Evolutionary conservation across 1,140 invertebrate species (phyloP).

Genomic region (Mactra quadrangularis): DNA sequence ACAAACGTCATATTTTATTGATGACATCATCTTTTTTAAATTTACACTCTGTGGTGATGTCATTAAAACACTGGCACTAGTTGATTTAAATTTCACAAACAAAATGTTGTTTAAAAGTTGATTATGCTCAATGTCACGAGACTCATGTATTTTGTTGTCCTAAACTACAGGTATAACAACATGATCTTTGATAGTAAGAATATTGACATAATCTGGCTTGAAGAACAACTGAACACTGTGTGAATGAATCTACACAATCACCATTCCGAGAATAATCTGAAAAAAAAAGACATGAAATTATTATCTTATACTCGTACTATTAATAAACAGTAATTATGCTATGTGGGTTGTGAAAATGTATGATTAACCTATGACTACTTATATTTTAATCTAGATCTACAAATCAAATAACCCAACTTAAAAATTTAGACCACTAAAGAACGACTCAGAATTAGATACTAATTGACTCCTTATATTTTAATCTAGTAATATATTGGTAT

Average conservation of each 20-base stretch:
- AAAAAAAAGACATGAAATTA: background rate
- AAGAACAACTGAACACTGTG: constrained; percentile 44
- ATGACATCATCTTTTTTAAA: no score
- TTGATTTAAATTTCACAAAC: no score
- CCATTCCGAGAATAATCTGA: background rate
- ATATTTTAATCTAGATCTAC: background rate
- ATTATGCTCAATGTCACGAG: background rate
- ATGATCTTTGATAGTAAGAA: constrained; percentile 57
- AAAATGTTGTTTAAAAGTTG: no score
- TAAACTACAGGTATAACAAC: constrained; percentile 52
- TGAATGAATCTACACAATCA: constrained; percentile 41
- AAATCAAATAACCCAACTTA: background rate
- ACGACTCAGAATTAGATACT: background rate
- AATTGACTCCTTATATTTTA: background rate
- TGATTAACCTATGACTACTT: background rate
- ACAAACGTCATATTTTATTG: no score
- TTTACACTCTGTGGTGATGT: no score
- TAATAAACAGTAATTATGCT: background rate
- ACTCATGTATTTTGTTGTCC: background rate
- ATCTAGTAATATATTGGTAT: no score
- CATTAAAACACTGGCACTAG: no score
- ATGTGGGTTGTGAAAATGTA: background rate
- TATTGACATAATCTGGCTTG: constrained; percentile 56
- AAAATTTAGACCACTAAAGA: background rate
- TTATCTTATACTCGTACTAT: no score